Evolutionary conservation across 2,113 vertebrate species (phyloP).

Genomic region (Solea solea): DNA sequence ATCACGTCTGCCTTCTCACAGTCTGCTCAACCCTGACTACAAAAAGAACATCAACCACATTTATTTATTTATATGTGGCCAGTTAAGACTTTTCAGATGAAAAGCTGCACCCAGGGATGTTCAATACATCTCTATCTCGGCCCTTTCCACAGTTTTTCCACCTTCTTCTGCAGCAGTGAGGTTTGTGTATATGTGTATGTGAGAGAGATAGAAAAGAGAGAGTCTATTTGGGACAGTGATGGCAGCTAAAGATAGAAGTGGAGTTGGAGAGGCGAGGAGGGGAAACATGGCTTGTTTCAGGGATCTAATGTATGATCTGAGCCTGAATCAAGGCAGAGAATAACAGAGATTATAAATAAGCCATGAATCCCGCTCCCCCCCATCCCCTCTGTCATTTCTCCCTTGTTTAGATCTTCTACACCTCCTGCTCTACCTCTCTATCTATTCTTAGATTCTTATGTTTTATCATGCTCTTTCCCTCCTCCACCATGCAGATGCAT

Average conservation of each 20-base stretch:
- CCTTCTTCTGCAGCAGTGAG: background rate
- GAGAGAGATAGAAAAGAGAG: conserved; percentile 12
- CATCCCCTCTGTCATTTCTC: conserved; percentile 23
- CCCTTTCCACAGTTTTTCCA: background rate
- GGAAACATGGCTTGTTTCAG: conserved; percentile 55
- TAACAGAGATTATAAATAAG: conserved; percentile 74
- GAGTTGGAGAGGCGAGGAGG: conserved; percentile 41
- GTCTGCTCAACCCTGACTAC: background rate
- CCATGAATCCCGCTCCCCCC: conserved; percentile 41
- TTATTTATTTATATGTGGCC: conserved; percentile 15
- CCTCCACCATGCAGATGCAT: background rate
- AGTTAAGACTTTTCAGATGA: conserved; percentile 61
- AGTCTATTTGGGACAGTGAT: conserved; percentile 54
- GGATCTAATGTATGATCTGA: conserved; percentile 69
- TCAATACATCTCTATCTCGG: conserved; percentile 14
- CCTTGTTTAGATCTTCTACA: conserved; percentile 34
- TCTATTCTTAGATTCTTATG: conserved; percentile 35
- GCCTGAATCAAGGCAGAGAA: conserved; percentile 56
- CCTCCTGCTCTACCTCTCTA: conserved; percentile 19
- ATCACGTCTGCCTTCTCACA: background rate
- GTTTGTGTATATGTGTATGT: background rate
- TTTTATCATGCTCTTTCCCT: conserved; percentile 22
- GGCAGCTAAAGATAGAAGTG: conserved; percentile 72
- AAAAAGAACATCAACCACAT: background rate
- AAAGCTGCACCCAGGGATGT: conserved; percentile 47